phyloP scores from a whole-genome alignment of 2,797 vertebrate genomes.

The Paguma larvata region DNA sequence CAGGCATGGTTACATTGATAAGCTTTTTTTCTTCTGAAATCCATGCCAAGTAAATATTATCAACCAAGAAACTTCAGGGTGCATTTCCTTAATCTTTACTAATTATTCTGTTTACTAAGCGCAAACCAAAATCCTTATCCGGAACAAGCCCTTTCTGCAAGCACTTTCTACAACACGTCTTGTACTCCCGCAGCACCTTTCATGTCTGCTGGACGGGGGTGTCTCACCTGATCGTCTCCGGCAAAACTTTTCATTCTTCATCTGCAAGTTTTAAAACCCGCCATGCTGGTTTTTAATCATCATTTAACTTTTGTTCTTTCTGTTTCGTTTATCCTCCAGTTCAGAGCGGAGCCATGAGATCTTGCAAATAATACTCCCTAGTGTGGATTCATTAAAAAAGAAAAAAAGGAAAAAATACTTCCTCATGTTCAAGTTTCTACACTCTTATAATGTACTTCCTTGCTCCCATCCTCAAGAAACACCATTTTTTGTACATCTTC shows the following conservation, averaged over 20 bases:
- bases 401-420: not conserved
- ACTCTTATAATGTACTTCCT: not conserved
- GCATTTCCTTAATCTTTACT: conserved; percentile 53
- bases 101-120: conserved; percentile 68
- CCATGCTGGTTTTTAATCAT: conserved; percentile 72
- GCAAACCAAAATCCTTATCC: conserved; percentile 37
- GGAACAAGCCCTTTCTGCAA: conserved; percentile 42
- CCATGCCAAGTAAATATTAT: conserved; percentile 45
- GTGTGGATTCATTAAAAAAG: not conserved
- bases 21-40: conserved; percentile 51
- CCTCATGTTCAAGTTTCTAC: not conserved
- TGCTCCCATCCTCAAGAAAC: not conserved
- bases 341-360: conserved; percentile 23
- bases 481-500: not conserved
- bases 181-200: not conserved
- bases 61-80: conserved; percentile 27
- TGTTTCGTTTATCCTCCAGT: conserved; percentile 64
- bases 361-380: conserved; percentile 33
- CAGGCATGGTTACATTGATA: not conserved
- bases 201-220: not conserved
- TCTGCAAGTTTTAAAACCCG: conserved; percentile 59
- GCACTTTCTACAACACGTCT: not conserved
- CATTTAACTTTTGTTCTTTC: conserved; percentile 65
- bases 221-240: conserved; percentile 45
- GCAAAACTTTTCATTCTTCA: conserved; percentile 55